Evolutionary conservation across 2,113 vertebrate genomes (phyloP).

Genomic region (Microcebus jonahi): DNA sequence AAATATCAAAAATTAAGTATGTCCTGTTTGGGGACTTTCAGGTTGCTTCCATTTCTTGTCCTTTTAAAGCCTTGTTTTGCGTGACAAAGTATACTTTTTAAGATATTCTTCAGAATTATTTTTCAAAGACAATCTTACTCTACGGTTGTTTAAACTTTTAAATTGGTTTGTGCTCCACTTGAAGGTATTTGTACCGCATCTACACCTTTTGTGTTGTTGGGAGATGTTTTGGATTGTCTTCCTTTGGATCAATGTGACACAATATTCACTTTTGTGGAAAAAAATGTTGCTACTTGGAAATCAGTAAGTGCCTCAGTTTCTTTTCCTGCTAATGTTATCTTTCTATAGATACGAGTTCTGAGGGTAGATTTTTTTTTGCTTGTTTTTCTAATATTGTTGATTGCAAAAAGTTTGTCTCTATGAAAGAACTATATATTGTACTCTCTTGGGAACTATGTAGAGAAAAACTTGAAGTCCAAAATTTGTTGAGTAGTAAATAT

Average conservation of each 20-base stretch:
- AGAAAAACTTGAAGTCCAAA: conserved; percentile 43
- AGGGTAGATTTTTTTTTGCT: neutral
- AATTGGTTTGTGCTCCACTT: conserved; percentile 52
- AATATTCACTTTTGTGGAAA: conserved; percentile 98
- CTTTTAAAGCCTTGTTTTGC: conserved; percentile 28
- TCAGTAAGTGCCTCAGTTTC: conserved; percentile 88
- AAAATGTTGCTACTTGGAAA: conserved; percentile 99
- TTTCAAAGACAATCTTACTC: conserved; percentile 17
- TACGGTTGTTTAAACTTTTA: conserved; percentile 16
- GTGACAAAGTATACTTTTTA: neutral
- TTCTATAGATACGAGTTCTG: neutral
- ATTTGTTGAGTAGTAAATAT: conserved; percentile 3
- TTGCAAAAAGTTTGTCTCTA: conserved; percentile 3
- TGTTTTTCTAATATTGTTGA: conserved; percentile 32
- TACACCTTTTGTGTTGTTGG: conserved; percentile 95
- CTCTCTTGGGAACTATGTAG: neutral
- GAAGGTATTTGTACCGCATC: conserved; percentile 97
- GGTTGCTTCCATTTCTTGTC: conserved; percentile 26
- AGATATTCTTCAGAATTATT: conserved; percentile 35
- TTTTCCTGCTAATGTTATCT: conserved; percentile 30
- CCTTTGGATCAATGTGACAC: conserved; percentile 97
- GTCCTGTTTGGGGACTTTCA: neutral
- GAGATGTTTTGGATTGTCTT: conserved; percentile 97
- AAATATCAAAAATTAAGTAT: conserved; percentile 16
- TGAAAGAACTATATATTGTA: conserved; percentile 26